Evolutionary conservation across 2,888 invertebrate species (phyloP).

Genomic region (Ferrisia virgata): DNA sequence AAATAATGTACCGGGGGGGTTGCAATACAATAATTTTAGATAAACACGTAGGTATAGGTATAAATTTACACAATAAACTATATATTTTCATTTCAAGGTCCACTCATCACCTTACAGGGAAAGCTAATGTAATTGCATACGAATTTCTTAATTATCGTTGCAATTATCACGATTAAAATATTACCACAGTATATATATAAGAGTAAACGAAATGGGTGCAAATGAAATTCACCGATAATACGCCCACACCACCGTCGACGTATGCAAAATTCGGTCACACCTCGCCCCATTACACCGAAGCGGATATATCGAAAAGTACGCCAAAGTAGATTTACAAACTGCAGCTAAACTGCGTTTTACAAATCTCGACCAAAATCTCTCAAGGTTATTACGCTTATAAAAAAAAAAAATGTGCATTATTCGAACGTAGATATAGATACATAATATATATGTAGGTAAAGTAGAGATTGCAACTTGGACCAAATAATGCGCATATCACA

Average conservation of each 20-base stretch:
- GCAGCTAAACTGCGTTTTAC: neutral
- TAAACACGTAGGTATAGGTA: too few species aligned
- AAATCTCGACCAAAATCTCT: slow-evolving; percentile 20
- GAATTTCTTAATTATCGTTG: neutral
- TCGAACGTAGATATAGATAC: too few species aligned
- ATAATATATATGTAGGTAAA: too few species aligned
- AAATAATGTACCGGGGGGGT: too few species aligned
- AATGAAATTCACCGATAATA: neutral
- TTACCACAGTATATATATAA: too few species aligned
- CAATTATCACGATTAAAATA: neutral
- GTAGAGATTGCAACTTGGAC: slow-evolving; percentile 2
- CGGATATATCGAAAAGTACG: too few species aligned
- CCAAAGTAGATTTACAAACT: too few species aligned
- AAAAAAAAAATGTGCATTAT: neutral
- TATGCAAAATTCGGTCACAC: neutral
- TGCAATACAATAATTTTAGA: too few species aligned
- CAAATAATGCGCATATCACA: neutral
- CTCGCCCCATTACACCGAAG: too few species aligned
- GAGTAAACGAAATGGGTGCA: neutral
- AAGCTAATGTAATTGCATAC: neutral
- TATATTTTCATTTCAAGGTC: neutral
- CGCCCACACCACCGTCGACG: neutral
- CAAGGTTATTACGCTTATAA: slow-evolving; percentile 8
- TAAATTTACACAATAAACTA: neutral
- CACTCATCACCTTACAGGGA: neutral